These are phyloP conservation scores for Platyscapa corneri DNA, from an alignment of 1,140 invertebrate genomes.

Conservation along the genomic window DNA sequence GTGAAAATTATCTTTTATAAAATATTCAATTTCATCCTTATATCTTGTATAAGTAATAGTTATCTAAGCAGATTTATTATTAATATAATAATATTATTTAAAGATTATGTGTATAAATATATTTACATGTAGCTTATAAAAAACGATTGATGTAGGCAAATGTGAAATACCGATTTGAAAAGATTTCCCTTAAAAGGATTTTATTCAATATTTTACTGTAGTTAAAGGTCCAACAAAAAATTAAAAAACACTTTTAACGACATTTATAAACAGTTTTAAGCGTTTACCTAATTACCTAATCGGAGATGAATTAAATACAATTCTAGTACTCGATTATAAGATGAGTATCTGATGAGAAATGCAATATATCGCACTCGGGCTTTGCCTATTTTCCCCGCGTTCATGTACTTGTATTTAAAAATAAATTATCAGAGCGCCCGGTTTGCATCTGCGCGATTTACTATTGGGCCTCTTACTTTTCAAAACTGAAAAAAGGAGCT, in stretches of 20 bases:
- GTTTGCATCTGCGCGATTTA: background rate
- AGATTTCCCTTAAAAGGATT: background rate
- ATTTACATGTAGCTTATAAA: too few relatives aligned
- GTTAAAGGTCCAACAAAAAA: background rate
- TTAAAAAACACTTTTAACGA: slow-evolving; percentile 24
- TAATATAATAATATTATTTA: too few relatives aligned
- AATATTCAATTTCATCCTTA: too few relatives aligned
- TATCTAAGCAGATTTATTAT: too few relatives aligned
- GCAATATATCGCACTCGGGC: too few relatives aligned
- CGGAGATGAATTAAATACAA: slow-evolving; percentile 36
- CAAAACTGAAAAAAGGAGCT: slow-evolving; percentile 5
- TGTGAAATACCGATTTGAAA: too few relatives aligned
- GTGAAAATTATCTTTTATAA: too few relatives aligned
- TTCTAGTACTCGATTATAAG: background rate
- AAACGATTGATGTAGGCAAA: too few relatives aligned
- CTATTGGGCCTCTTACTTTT: background rate
- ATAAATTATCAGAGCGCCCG: slow-evolving; percentile 19
- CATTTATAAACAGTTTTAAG: background rate
- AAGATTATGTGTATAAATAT: too few relatives aligned
- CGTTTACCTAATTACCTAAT: background rate
- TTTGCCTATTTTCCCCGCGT: background rate
- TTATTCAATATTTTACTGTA: background rate
- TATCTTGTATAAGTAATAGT: too few relatives aligned
- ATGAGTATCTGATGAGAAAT: slow-evolving; percentile 24
- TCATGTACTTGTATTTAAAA: slow-evolving; percentile 9